Evolutionary conservation across 2,888 invertebrate genomes (phyloP).

Genomic region (Dascillus cervinus): DNA sequence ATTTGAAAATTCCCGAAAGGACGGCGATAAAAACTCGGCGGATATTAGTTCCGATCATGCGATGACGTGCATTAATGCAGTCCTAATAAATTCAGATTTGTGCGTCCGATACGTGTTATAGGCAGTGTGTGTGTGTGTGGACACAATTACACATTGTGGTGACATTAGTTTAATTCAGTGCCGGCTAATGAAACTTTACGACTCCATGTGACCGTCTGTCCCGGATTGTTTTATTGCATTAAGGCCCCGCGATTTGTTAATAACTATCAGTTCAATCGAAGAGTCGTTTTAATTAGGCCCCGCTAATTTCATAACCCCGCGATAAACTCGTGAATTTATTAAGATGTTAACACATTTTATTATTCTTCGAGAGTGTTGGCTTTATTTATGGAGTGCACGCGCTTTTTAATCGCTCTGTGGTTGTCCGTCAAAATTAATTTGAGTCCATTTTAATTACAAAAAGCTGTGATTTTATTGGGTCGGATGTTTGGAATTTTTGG

Average conservation of each 20-base stretch:
- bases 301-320: too few species aligned
- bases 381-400: constrained; percentile 9
- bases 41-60: constrained; percentile 37
- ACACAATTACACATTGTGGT: constrained; percentile 42
- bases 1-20: too few species aligned
- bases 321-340: constrained; percentile 12
- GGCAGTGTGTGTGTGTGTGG: constrained; percentile 36
- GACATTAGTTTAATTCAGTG: constrained; percentile 44
- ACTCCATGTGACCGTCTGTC: constrained; percentile 19
- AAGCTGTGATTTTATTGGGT: too few species aligned
- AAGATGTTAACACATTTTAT: constrained; percentile 14
- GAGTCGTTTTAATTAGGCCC: too few species aligned
- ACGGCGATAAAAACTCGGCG: constrained; percentile 18
- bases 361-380: constrained; percentile 9
- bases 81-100: constrained; percentile 42
- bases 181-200: constrained; percentile 43
- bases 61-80: constrained; percentile 38
- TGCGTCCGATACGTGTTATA: constrained; percentile 40
- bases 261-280: too few species aligned
- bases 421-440: too few species aligned
- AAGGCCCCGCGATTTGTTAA: too few species aligned
- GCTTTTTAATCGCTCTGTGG: too few species aligned
- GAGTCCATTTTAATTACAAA: too few species aligned
- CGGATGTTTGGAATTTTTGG: too few species aligned
- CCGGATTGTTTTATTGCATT: constrained; percentile 13